Percentiles rank a stretch among this genome's conserved stretches.
Evolutionary conservation across 2,888 invertebrate genomes (phyloP).

Genomic region (Ichneumon xanthorius): DNA sequence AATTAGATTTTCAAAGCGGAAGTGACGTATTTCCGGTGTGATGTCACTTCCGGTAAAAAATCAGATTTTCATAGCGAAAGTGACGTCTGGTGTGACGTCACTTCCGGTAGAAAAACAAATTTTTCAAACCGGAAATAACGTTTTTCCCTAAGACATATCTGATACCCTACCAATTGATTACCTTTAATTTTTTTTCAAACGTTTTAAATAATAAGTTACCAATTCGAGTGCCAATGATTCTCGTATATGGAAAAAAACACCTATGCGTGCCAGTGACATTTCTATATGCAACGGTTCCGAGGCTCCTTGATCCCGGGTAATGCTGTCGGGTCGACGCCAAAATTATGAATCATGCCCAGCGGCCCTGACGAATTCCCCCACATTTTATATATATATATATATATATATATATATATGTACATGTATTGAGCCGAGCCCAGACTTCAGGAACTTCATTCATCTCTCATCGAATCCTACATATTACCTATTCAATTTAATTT

Average conservation of each 20-base stretch:
- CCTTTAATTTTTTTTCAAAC: not conserved
- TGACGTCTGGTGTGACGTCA: no score
- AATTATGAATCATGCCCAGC: constrained; percentile 60
- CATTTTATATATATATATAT: constrained; percentile 8
- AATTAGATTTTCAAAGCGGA: no score
- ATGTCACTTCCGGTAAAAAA: no score
- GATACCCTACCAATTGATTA: not conserved
- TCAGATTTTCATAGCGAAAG: no score
- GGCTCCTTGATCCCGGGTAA: constrained; percentile 62
- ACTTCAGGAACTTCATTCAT: constrained; percentile 50
- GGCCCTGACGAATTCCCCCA: constrained; percentile 49
- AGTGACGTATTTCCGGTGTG: no score
- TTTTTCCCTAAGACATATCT: no score
- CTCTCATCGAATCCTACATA: constrained; percentile 1
- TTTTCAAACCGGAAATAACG: no score
- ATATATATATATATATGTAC: not conserved
- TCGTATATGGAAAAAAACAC: not conserved
- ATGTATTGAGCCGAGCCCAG: not conserved
- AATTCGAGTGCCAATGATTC: not conserved
- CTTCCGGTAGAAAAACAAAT: no score
- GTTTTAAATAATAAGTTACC: not conserved
- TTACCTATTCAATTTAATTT: not conserved
- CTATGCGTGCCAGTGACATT: constrained; percentile 11
- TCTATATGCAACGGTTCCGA: constrained; percentile 16
- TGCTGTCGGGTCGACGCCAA: constrained; percentile 58